phyloP scores from a whole-genome alignment of 2,888 invertebrate species.

The Cryptus viduatorius region DNA sequence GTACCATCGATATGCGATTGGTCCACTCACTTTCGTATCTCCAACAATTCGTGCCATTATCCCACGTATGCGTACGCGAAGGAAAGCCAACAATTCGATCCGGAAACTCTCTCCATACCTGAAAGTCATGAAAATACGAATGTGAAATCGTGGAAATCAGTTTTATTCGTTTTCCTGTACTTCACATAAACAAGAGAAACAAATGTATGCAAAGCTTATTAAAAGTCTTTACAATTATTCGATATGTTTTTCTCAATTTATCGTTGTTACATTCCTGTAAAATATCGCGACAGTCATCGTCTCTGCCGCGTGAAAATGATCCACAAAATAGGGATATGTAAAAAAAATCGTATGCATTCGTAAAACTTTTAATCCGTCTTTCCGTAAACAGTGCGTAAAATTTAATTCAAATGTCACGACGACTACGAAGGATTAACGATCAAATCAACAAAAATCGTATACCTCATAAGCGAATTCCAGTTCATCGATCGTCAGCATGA shows the following conservation, averaged over 20 bases:
- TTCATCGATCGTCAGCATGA: slow-evolving; percentile 98
- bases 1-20: slow-evolving; percentile 97
- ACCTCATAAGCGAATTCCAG: slow-evolving; percentile 96
- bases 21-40: slow-evolving; percentile 99
- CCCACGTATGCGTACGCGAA: slow-evolving; percentile 97
- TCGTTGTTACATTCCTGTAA: not conserved
- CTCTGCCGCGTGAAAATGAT: too few species aligned
- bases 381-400: too few species aligned
- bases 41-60: slow-evolving; percentile 94
- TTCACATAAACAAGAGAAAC: too few species aligned
- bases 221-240: too few species aligned
- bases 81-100: slow-evolving; percentile 98
- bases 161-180: too few species aligned
- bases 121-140: slow-evolving; percentile 84
- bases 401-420: too few species aligned
- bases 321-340: too few species aligned
- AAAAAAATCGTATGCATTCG: too few species aligned
- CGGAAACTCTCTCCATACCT: slow-evolving; percentile 99
- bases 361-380: too few species aligned
- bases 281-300: too few species aligned
- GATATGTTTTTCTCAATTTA: not conserved
- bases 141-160: too few species aligned
- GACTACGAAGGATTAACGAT: not conserved
- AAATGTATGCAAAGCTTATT: too few species aligned
- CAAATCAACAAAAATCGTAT: slow-evolving; percentile 31